phyloP scores from a whole-genome alignment of 2,113 vertebrate genomes.

The Macquaria australasica region DNA sequence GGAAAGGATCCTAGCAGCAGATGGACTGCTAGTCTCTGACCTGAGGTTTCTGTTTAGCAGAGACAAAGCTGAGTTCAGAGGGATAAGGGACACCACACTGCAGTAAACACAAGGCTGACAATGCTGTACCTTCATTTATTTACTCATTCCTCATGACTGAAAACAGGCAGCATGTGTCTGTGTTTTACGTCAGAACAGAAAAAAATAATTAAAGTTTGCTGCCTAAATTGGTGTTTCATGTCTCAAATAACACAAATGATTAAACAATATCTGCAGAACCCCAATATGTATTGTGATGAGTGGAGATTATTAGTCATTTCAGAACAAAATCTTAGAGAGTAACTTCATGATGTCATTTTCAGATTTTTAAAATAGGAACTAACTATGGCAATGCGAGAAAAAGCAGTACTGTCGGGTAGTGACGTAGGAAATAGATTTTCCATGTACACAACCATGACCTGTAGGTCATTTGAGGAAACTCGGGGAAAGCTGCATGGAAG shows the following conservation, averaged over 20 bases:
- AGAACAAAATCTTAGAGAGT: neutral
- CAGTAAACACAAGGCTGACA: conserved; percentile 34
- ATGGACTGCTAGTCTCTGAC: conserved; percentile 26
- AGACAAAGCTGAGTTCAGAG: conserved; percentile 26
- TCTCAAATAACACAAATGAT: neutral
- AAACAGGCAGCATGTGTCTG: conserved; percentile 37
- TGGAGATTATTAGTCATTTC: neutral
- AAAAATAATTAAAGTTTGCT: no score
- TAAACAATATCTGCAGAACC: neutral
- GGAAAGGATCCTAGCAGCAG: conserved; percentile 27
- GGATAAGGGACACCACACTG: neutral
- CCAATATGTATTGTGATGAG: neutral
- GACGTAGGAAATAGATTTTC: conserved; percentile 62
- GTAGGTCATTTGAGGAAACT: conserved; percentile 40
- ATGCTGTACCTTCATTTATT: conserved; percentile 10
- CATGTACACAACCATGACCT: conserved; percentile 53
- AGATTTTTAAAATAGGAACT: conserved; percentile 38
- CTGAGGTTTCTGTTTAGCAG: conserved; percentile 20
- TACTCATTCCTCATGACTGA: conserved; percentile 45
- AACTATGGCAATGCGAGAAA: conserved; percentile 8
- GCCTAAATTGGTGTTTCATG: neutral
- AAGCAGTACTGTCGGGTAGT: conserved; percentile 21
- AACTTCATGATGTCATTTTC: conserved; percentile 5
- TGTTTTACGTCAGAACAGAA: conserved; percentile 39
- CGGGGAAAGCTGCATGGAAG: conserved; percentile 6